These are phyloP conservation scores for Metalampra italica DNA, from an alignment of 2,888 invertebrate genomes.

Conservation along the genomic window DNA sequence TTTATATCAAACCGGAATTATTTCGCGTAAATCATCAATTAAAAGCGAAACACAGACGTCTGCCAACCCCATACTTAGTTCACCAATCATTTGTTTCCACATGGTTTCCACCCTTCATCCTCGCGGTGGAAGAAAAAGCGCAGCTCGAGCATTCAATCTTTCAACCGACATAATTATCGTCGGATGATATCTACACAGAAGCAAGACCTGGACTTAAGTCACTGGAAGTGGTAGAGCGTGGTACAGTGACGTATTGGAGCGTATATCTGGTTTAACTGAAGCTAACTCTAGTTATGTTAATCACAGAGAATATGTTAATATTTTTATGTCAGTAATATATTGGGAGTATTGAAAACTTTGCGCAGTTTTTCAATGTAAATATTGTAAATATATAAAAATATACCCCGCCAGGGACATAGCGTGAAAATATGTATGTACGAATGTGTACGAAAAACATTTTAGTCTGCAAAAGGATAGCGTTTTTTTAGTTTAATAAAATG, in stretches of 20 bases:
- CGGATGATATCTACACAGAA: conserved; percentile 56
- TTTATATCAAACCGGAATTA: not conserved
- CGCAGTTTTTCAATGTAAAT: no score
- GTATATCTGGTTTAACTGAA: not conserved
- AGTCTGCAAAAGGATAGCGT: no score
- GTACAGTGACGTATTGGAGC: conserved; percentile 1
- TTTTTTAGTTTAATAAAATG: no score
- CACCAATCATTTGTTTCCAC: conserved; percentile 8
- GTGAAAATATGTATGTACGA: no score
- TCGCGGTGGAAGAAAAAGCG: conserved; percentile 30
- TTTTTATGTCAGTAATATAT: no score
- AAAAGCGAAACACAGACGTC: not conserved
- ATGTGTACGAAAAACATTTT: no score
- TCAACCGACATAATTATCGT: conserved; percentile 67
- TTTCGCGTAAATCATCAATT: not conserved
- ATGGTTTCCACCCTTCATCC: conserved; percentile 1
- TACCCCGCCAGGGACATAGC: no score
- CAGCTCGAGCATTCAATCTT: conserved; percentile 63
- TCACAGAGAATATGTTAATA: no score
- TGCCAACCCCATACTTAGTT: not conserved
- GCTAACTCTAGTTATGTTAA: no score
- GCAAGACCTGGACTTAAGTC: conserved; percentile 11
- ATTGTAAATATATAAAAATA: no score
- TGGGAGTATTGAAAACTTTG: no score
- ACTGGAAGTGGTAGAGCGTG: conserved; percentile 15